Evolutionary conservation across 1,140 invertebrate species (phyloP), one percentile per base, ranked within the genome.

Genomic region (Drosophila parabipectinata): DNA sequence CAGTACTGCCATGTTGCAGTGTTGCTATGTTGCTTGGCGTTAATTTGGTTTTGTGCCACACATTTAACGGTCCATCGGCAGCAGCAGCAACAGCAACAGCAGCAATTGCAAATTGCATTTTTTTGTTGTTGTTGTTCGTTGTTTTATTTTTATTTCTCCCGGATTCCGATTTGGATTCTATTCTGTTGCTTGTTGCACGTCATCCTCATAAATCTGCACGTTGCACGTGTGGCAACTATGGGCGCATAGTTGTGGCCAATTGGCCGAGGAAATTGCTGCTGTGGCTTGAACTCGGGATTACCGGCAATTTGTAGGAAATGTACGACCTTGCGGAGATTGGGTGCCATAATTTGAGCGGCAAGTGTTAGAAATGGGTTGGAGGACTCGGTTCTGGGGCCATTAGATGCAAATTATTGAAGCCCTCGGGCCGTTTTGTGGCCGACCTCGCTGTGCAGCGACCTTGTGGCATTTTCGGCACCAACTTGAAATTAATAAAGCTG

Each of bases 91-190:
- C 26, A 28, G 26, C 5, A 28, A 30, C 66, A 56, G 54, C 62
- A 64, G 66, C 81, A 85, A 80, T 87, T 75, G 83, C 83, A 88
- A 88, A 88, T 88, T 88, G 79, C 83, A 87, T 66, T 80, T 72
- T 72, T 45, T 71, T 15, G 0, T 15, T 15, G 0, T 56, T 15
- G 10, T 41, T 32, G 24, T 32, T 53, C 15, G 12, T 57, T 45
- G 30, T 66, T 51, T 45, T 72, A 50, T 39, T 52, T 48, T 66
- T 60, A 54, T 55, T 52, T 52, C 48, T 41, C 10, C n/a, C 28
- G 47, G 30, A 14, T 59, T 55, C 39, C 26, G 44, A 18, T 18
- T 52, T 24, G 57, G 21, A 34, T 48, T 48, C 32, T 24, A 21
- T 66, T 39, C 57, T 32, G 45, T 68, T 53, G 48, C 48, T 55